Percentiles rank a stretch among this genome's conserved stretches.
phyloP scores from a whole-genome alignment of 35 echinoderm and acorn worm genomes.

The Eucidaris tribuloides region DNA sequence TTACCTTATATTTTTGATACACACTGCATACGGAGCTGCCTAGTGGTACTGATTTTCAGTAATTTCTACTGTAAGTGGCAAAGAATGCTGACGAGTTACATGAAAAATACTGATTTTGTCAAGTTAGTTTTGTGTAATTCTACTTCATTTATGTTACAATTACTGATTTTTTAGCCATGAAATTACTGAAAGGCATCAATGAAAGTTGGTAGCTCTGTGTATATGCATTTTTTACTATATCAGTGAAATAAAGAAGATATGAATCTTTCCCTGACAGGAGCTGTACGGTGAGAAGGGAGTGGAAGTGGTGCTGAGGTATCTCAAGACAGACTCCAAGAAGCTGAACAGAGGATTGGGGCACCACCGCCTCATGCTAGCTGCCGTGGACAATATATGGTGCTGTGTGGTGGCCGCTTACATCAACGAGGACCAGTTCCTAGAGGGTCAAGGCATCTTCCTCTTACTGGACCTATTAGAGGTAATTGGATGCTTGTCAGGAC shows the following conservation, averaged over 20 bases:
- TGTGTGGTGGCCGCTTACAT: conserved; percentile 85
- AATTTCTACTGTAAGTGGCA: too few relatives aligned
- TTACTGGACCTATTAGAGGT: conserved; percentile 87
- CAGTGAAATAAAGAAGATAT: not conserved
- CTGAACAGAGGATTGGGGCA: conserved; percentile 76
- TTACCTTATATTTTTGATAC: too few relatives aligned
- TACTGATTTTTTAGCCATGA: too few relatives aligned
- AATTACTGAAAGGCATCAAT: too few relatives aligned
- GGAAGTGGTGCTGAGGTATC: conserved; percentile 76
- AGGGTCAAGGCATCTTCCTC: conserved; percentile 86
- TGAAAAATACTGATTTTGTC: too few relatives aligned
- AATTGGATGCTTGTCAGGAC: too few relatives aligned
- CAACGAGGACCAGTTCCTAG: conserved; percentile 91
- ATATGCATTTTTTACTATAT: not conserved
- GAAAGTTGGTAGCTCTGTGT: not conserved
- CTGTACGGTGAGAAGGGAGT: conserved; percentile 93
- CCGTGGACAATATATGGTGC: conserved; percentile 88
- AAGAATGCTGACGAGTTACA: too few relatives aligned
- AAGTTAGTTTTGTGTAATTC: too few relatives aligned
- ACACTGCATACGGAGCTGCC: too few relatives aligned
- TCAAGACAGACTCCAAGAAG: conserved; percentile 79
- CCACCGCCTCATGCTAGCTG: conserved; percentile 88
- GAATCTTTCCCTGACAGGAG: conserved; percentile 32
- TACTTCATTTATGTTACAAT: too few relatives aligned
- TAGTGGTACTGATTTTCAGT: too few relatives aligned